Evolutionary conservation across 1,140 invertebrate genomes (phyloP).

Genomic region (honey bee (Apis mellifera)): Amel_HAv3.1 CM009941.2:12101501-12102000

Average conservation of each 20-base stretch:
- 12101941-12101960: conserved; percentile 5
- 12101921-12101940: conserved; percentile 18
- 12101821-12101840: conserved; percentile 29
- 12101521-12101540: too few relatives aligned
- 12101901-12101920: not conserved
- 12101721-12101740: not conserved
- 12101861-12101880: conserved; percentile 49
- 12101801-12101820: conserved; percentile 56
- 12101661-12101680: not conserved
- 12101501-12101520: too few relatives aligned
- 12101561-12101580: not conserved
- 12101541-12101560: too few relatives aligned
- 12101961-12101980: conserved; percentile 72
- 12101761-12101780: conserved; percentile 5
- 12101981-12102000: conserved; percentile 64
- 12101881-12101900: not conserved
- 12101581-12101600: not conserved
- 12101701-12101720: not conserved
- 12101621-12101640: conserved; percentile 4
- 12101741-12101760: too few relatives aligned
- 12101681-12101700: not conserved
- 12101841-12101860: conserved; percentile 15
- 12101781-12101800: conserved; percentile 53
- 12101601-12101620: not conserved
- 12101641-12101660: not conserved